Evolutionary conservation across 2,888 invertebrate species (phyloP).

Genomic region (Steinernema hermaphroditum): DNA sequence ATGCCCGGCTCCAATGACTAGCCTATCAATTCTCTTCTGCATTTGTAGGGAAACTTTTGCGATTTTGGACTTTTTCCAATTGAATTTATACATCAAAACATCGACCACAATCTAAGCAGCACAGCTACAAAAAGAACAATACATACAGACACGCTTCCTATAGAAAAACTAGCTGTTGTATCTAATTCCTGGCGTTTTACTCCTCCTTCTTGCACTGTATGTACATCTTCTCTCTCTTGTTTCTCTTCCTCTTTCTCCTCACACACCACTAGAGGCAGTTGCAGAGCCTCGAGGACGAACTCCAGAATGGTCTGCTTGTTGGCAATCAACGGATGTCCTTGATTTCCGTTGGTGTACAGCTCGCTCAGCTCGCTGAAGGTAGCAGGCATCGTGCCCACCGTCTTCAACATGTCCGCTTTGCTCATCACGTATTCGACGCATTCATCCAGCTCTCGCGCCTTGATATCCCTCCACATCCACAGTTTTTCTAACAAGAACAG

Average conservation of each 20-base stretch:
- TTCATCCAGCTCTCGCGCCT: conserved; percentile 86
- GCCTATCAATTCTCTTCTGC: no score
- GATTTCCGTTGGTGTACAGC: background rate
- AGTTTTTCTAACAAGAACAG: conserved; percentile 77
- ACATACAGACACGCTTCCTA: no score
- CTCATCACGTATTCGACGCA: conserved; percentile 88
- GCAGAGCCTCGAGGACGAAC: background rate
- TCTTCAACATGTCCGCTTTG: conserved; percentile 89
- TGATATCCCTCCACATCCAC: conserved; percentile 83
- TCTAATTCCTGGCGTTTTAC: no score
- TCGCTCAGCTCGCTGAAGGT: background rate
- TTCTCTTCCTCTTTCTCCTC: background rate
- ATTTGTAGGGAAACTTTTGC: no score
- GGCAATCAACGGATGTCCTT: background rate
- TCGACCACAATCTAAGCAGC: no score
- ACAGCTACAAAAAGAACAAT: no score
- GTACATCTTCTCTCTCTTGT: no score
- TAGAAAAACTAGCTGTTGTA: no score
- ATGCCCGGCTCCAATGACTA: no score
- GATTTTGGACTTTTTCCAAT: no score
- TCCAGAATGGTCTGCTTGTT: background rate
- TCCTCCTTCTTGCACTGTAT: no score
- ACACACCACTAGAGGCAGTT: background rate
- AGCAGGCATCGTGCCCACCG: conserved; percentile 75
- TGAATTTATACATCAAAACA: no score